Conservation (phyloP, 2,888 invertebrate species). For the Tigriopus californicus region DNA sequence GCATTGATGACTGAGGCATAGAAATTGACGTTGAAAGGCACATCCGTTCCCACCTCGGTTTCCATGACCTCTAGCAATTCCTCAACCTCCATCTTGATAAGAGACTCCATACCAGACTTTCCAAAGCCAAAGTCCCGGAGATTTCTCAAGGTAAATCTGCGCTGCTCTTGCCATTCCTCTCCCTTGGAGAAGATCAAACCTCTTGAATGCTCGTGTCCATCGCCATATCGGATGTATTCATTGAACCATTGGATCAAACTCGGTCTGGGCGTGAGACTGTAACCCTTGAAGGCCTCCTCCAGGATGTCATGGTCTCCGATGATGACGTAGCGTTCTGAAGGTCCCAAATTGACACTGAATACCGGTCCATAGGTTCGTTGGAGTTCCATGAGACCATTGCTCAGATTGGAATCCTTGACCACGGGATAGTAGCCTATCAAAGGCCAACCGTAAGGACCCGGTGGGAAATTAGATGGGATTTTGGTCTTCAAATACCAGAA, state of each 20-base stretch:
- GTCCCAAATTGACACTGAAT: neutral
- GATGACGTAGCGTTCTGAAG: neutral
- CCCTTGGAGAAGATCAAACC: neutral
- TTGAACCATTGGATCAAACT: neutral
- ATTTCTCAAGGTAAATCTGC: conserved; percentile 2
- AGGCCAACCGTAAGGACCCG: neutral
- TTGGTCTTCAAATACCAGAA: no score
- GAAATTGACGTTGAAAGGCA: neutral
- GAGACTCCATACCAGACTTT: conserved; percentile 6
- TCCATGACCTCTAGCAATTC: neutral
- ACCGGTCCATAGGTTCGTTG: neutral
- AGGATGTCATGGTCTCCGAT: neutral
- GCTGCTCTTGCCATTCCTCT: conserved; percentile 1
- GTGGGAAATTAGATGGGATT: neutral
- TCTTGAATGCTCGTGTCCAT: neutral
- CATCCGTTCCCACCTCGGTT: neutral
- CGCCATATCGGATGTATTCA: neutral
- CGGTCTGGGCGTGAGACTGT: neutral
- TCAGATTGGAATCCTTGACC: neutral
- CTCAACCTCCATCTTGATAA: neutral
- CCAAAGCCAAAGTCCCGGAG: conserved; percentile 12
- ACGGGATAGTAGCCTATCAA: neutral
- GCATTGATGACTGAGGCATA: neutral
- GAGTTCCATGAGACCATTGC: neutral
- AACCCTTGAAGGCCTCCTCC: neutral